These are phyloP conservation scores for Luehdorfia chinensis DNA, from an alignment of 1,140 invertebrate species.

Conservation along the genomic window DNA sequence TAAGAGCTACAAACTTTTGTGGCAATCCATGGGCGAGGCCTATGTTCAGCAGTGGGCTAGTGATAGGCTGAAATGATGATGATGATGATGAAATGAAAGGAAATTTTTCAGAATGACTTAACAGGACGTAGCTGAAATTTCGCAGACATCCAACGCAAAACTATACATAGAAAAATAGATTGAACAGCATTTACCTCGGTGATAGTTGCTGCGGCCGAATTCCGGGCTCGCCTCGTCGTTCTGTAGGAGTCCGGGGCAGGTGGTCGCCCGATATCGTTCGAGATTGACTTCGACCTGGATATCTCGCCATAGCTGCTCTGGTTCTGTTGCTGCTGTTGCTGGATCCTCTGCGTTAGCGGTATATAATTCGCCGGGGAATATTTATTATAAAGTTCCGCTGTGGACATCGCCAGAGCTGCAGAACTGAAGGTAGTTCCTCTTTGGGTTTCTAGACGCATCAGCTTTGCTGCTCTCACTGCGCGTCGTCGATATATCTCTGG, in stretches of 20 bases:
- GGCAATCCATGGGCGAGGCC: too few relatives aligned
- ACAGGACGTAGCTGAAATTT: too few relatives aligned
- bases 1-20: too few relatives aligned
- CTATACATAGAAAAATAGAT: conserved; percentile 1
- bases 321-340: conserved; percentile 46
- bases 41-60: too few relatives aligned
- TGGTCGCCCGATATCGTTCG: conserved; percentile 75
- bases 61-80: too few relatives aligned
- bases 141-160: conserved; percentile 11
- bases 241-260: conserved; percentile 43
- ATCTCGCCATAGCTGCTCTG: conserved; percentile 60
- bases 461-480: conserved; percentile 65
- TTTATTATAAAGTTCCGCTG: conserved; percentile 79
- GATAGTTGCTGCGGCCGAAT: conserved; percentile 51
- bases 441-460: conserved; percentile 40
- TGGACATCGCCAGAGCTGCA: conserved; percentile 62
- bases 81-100: too few relatives aligned
- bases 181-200: conserved; percentile 55
- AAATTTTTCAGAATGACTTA: too few relatives aligned
- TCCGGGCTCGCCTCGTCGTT: conserved; percentile 49
- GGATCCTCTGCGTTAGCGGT: conserved; percentile 76
- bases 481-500: conserved; percentile 60
- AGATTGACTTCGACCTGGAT: conserved; percentile 75
- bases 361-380: conserved; percentile 81
- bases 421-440: conserved; percentile 43